Evolutionary conservation across 2,113 vertebrate species (phyloP).

Genomic region (Aphelocoma coerulescens): DNA sequence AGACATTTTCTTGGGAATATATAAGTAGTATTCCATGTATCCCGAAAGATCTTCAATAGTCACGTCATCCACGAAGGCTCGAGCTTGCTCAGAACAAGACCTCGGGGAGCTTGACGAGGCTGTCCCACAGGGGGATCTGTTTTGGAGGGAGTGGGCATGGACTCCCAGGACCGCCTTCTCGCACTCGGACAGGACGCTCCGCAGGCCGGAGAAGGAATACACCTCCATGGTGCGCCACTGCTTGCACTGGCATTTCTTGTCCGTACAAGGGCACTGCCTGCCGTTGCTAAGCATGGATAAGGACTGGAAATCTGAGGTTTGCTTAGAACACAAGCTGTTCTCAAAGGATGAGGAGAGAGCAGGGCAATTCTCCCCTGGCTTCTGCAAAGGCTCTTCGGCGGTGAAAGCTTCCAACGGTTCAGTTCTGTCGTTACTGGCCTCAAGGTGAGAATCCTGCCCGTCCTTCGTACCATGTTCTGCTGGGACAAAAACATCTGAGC

Average conservation of each 20-base stretch:
- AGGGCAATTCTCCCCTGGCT: conserved; percentile 24
- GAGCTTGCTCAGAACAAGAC: conserved; percentile 82
- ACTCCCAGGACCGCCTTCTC: conserved; percentile 68
- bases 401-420: conserved; percentile 61
- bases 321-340: conserved; percentile 51
- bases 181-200: conserved; percentile 75
- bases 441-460: conserved; percentile 68
- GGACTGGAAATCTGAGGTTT: conserved; percentile 85
- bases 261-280: conserved; percentile 63
- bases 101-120: conserved; percentile 63
- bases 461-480: conserved; percentile 72
- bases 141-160: conserved; percentile 12
- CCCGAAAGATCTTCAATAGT: conserved; percentile 98
- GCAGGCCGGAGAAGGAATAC: conserved; percentile 83
- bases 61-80: conserved; percentile 88
- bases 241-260: conserved; percentile 58
- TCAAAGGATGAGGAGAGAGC: conserved; percentile 58
- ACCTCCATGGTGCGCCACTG: conserved; percentile 74
- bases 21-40: conserved; percentile 96
- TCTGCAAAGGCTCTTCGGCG: conserved; percentile 51
- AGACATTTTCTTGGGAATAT: conserved; percentile 89
- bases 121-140: conserved; percentile 29
- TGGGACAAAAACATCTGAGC: conserved; percentile 42
- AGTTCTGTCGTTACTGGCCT: conserved; percentile 65
- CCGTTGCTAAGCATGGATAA: conserved; percentile 79